phyloP scores from a whole-genome alignment of 2,888 invertebrate genomes.

The Lutraria lutraria region DNA sequence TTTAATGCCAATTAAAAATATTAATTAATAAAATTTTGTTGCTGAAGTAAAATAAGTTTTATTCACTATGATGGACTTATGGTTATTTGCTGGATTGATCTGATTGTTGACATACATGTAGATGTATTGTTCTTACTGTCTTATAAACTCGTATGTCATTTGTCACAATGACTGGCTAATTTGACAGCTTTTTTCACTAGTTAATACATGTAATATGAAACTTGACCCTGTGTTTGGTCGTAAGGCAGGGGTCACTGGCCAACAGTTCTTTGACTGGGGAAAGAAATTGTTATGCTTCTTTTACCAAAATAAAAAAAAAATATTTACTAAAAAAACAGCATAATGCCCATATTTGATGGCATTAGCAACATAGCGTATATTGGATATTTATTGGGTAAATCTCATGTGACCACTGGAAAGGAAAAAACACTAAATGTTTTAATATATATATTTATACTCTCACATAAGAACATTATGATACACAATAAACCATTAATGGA shows the following conservation, averaged over 20 bases:
- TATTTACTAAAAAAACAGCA: no score
- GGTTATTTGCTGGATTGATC: neutral
- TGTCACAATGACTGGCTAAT: conserved; percentile 15
- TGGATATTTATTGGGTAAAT: no score
- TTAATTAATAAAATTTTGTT: neutral
- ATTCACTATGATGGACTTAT: neutral
- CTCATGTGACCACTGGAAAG: no score
- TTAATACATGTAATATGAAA: neutral
- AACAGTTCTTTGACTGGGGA: neutral
- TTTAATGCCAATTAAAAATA: neutral
- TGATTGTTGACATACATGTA: neutral
- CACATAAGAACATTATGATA: no score
- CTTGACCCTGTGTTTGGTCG: neutral
- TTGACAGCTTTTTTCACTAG: conserved; percentile 2
- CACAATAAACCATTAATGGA: no score
- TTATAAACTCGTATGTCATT: neutral
- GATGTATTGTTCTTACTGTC: neutral
- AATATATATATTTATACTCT: no score
- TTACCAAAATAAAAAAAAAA: no score
- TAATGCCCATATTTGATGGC: no score
- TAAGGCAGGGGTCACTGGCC: conserved; percentile 8
- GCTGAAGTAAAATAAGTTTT: neutral
- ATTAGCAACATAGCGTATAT: no score
- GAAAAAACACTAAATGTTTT: no score
- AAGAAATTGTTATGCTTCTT: neutral